Conservation (phyloP, 2,113 vertebrate species). For the Sitta europaea region DNA sequence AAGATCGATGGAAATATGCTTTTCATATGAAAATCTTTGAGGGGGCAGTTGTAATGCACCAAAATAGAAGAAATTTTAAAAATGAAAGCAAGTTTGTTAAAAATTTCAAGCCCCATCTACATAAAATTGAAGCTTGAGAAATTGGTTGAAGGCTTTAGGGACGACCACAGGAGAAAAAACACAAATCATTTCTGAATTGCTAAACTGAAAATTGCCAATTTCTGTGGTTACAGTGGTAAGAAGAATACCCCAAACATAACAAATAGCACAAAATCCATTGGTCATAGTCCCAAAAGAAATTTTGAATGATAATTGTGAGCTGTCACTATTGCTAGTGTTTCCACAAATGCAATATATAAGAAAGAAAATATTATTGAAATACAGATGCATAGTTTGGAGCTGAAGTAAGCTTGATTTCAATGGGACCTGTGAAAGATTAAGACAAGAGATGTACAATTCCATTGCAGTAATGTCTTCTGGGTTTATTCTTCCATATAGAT, state of each 20-base stretch:
- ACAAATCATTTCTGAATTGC: not conserved
- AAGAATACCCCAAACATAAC: not conserved
- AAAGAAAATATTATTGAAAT: not conserved
- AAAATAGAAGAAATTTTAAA: not conserved
- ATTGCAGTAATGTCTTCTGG: not conserved
- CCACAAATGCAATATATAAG: not conserved
- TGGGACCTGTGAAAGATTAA: not conserved
- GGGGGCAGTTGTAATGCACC: not conserved
- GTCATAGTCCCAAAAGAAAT: not conserved
- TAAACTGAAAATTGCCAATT: not conserved
- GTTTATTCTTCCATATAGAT: not conserved
- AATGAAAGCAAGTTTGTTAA: not conserved
- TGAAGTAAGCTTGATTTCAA: not conserved
- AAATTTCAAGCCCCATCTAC: not conserved
- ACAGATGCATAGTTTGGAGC: not conserved
- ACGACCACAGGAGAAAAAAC: not conserved
- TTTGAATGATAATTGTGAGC: not conserved
- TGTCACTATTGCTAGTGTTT: not conserved
- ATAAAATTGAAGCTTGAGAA: not conserved
- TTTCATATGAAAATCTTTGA: not conserved
- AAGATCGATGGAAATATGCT: not conserved
- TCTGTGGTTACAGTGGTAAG: not conserved
- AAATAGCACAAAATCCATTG: not conserved
- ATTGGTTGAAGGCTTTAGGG: not conserved
- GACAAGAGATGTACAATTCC: not conserved